Percentiles rank a stretch among this genome's conserved stretches.
These are phyloP conservation scores for Bombus sylvicola DNA, from an alignment of 1,140 invertebrate species.

Conservation along the genomic window DNA sequence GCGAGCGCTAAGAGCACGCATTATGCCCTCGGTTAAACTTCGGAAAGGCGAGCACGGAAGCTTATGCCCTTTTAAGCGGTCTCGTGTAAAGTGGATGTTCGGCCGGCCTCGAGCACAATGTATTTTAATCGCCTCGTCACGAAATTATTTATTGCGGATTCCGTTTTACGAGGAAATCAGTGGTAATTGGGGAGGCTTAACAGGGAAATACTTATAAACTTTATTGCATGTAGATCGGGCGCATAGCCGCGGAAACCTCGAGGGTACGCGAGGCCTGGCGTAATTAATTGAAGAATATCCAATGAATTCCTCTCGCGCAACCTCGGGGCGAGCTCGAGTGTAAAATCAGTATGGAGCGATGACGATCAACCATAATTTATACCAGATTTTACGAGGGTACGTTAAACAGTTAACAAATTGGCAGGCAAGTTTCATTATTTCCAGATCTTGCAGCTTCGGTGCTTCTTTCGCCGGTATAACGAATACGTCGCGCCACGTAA, in stretches of 20 bases:
- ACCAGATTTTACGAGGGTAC: slow-evolving; percentile 32
- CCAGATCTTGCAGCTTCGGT: neutral
- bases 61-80: slow-evolving; percentile 60
- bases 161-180: neutral
- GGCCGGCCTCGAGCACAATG: slow-evolving; percentile 1
- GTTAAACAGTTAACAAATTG: slow-evolving; percentile 52
- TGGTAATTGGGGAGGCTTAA: neutral
- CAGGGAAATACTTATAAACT: neutral
- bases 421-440: slow-evolving; percentile 32
- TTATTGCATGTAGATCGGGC: neutral
- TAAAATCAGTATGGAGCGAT: slow-evolving; percentile 38
- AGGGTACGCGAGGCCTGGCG: neutral
- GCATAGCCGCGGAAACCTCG: neutral
- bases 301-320: slow-evolving; percentile 18
- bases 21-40: slow-evolving; percentile 56
- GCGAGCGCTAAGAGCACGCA: slow-evolving; percentile 57
- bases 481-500: no score
- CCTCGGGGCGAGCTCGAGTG: slow-evolving; percentile 9
- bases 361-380: slow-evolving; percentile 47
- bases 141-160: slow-evolving; percentile 11
- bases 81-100: slow-evolving; percentile 43
- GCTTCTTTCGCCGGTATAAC: neutral
- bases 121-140: slow-evolving; percentile 16
- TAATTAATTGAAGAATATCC: slow-evolving; percentile 50
- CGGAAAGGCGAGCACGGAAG: slow-evolving; percentile 42